Percentiles rank a stretch among this genome's conserved stretches.
These are phyloP conservation scores for Phylloscopus trochiloides DNA, from an alignment of 2,113 vertebrate genomes.

Conservation along the genomic window DNA sequence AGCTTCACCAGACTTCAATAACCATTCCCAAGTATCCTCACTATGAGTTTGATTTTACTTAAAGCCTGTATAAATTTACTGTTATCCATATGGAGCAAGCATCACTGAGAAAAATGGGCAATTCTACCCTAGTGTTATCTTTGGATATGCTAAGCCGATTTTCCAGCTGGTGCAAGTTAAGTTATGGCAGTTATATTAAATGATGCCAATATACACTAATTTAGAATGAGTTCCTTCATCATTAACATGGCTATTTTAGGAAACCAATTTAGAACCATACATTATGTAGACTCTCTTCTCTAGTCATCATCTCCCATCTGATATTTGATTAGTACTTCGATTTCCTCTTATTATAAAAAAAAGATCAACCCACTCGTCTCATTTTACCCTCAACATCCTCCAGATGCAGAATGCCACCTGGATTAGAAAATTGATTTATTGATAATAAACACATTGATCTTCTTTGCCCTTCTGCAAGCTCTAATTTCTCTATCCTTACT, in stretches of 20 bases:
- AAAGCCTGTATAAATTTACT: not conserved
- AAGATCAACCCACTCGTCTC: constrained; percentile 19
- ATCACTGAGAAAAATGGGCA: constrained; percentile 13
- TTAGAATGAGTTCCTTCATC: constrained; percentile 45
- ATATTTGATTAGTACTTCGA: constrained; percentile 47
- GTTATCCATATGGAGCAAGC: not conserved
- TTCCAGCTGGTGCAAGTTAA: constrained; percentile 51
- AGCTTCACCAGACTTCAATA: not conserved
- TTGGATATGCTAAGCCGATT: constrained; percentile 20
- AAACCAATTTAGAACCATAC: constrained; percentile 40
- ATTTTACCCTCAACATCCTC: constrained; percentile 34
- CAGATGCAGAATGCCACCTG: constrained; percentile 56
- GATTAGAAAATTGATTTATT: constrained; percentile 68
- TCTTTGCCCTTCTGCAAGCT: constrained; percentile 36
- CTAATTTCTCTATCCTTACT: not conserved
- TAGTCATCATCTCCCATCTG: constrained; percentile 8
- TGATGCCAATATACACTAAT: constrained; percentile 50
- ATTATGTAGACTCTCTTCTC: constrained; percentile 40
- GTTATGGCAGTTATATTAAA: constrained; percentile 56
- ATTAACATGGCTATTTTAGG: constrained; percentile 50
- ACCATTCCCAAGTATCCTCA: not conserved
- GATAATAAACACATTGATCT: constrained; percentile 68
- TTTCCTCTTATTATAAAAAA: constrained; percentile 45
- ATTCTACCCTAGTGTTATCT: constrained; percentile 12
- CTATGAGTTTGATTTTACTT: not conserved